A percentile compares a stretch with the other conserved stretches of the same genome.
phyloP scores from a whole-genome alignment of 2,113 vertebrate species.

The Percopsis transmontana region DNA sequence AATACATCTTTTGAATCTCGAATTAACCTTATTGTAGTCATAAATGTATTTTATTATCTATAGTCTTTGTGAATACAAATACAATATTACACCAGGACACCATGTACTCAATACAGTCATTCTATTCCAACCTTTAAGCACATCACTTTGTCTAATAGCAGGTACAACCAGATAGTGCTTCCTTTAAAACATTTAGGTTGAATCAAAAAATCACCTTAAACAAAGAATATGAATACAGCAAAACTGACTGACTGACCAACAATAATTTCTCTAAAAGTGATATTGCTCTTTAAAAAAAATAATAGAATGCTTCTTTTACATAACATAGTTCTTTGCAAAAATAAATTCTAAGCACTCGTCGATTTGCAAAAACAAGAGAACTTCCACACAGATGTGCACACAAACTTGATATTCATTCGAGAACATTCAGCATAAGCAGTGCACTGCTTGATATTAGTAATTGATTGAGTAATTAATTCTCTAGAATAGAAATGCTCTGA shows the following conservation, averaged over 20 bases:
- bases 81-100: no score
- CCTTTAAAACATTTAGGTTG: conserved; percentile 14
- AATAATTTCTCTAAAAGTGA: conserved; percentile 27
- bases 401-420: background rate
- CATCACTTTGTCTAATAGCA: no score
- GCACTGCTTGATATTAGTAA: background rate
- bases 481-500: background rate
- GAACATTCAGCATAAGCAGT: background rate
- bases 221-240: conserved; percentile 21
- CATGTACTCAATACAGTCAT: no score
- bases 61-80: no score
- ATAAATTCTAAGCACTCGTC: conserved; percentile 4
- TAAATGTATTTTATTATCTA: no score
- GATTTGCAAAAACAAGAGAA: conserved; percentile 5
- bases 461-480: background rate
- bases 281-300: conserved; percentile 24
- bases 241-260: background rate
- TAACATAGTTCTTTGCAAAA: conserved; percentile 10
- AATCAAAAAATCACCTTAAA: conserved; percentile 4
- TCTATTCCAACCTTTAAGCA: no score
- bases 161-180: no score
- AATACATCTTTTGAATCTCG: no score
- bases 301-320: background rate
- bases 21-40: no score
- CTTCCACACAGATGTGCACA: conserved; percentile 2